Percentiles rank a stretch among this genome's conserved stretches.
Evolutionary conservation across 2,797 vertebrate species (phyloP).

Genomic region (Microcaecilia unicolor): DNA sequence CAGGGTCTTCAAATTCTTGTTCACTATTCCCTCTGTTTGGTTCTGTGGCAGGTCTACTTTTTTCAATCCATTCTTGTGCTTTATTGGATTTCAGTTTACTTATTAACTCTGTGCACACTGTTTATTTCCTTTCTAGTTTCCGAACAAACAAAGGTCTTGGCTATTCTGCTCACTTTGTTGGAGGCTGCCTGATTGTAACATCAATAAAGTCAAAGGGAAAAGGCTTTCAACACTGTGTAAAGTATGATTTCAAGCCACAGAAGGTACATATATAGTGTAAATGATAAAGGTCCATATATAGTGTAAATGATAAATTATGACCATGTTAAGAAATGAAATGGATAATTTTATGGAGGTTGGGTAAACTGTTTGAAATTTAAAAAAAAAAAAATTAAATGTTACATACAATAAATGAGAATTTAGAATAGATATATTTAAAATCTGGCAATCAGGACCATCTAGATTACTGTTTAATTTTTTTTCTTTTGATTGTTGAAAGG

Average conservation of each 20-base stretch:
- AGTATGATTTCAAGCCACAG: constrained; percentile 97
- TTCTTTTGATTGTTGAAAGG: no score
- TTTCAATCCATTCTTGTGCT: no score
- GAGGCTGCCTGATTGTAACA: constrained; percentile 90
- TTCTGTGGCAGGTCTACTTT: constrained; percentile 2
- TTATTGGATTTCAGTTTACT: background rate
- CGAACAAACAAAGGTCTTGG: constrained; percentile 95
- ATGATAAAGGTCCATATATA: no score
- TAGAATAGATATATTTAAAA: no score
- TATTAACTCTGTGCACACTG: constrained; percentile 26
- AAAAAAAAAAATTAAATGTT: no score
- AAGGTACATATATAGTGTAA: constrained; percentile 64
- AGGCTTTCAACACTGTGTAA: constrained; percentile 96
- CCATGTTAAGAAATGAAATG: no score
- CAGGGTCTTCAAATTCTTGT: background rate
- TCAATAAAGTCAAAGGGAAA: constrained; percentile 96
- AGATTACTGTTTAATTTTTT: no score
- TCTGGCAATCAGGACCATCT: no score
- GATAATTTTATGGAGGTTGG: no score
- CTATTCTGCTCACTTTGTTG: constrained; percentile 96
- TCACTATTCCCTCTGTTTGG: constrained; percentile 2
- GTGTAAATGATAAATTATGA: no score
- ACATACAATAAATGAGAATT: no score
- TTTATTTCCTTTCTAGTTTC: constrained; percentile 61
- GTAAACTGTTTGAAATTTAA: no score